phyloP scores from a whole-genome alignment of 2,113 vertebrate species.

The Phylloscopus trochilus region DNA sequence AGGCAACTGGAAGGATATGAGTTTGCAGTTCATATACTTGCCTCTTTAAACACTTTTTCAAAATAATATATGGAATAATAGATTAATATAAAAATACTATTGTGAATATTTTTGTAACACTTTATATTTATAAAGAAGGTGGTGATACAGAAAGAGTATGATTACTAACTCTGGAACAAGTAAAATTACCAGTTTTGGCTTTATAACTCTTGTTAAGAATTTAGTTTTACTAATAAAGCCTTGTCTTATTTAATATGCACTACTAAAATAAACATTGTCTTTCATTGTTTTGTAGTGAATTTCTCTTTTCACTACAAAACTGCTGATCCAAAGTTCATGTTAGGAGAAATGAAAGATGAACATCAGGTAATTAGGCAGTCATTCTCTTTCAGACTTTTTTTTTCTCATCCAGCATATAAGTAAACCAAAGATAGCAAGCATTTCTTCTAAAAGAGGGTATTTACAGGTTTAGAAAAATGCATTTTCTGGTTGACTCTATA shows the following conservation, averaged over 20 bases:
- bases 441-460: not conserved
- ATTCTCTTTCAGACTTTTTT: not conserved
- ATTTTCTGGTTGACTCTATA: not conserved
- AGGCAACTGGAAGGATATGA: not conserved
- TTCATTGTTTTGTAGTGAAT: slow-evolving; percentile 3
- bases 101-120: slow-evolving; percentile 70
- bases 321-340: slow-evolving; percentile 4
- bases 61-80: not conserved
- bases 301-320: not conserved
- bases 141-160: not conserved
- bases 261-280: slow-evolving; percentile 10
- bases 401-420: not conserved
- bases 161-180: not conserved
- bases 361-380: slow-evolving; percentile 15
- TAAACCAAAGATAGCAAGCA: slow-evolving; percentile 47
- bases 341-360: not conserved
- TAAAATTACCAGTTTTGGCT: not conserved
- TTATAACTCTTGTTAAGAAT: not conserved
- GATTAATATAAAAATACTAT: not conserved
- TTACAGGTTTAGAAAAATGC: not conserved
- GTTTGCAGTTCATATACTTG: slow-evolving; percentile 12
- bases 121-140: slow-evolving; percentile 56
- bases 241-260: slow-evolving; percentile 12
- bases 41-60: slow-evolving; percentile 27
- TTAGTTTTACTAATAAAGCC: slow-evolving; percentile 20